Evolutionary conservation across 2,888 invertebrate genomes (phyloP).

Genomic region (Clusia tigrina): DNA sequence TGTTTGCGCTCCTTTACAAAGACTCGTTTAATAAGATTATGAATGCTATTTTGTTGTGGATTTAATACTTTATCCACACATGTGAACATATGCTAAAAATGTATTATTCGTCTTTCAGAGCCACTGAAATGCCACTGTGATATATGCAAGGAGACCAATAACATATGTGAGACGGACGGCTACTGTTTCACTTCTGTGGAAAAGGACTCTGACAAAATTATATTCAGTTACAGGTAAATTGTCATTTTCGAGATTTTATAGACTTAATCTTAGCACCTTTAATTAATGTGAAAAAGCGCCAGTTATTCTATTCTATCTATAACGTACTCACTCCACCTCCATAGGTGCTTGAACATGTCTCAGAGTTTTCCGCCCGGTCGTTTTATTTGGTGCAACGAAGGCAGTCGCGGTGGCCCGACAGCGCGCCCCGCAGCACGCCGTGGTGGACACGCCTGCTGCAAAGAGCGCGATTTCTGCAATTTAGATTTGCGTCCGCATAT

Average conservation of each 20-base stretch:
- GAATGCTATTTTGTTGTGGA: background rate
- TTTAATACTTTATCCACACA: too few species aligned
- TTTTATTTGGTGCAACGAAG: conserved; percentile 64
- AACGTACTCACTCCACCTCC: too few species aligned
- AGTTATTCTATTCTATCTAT: conserved; percentile 12
- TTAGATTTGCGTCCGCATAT: conserved; percentile 64
- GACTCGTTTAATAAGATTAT: too few species aligned
- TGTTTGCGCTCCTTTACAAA: background rate
- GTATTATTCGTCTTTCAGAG: conserved; percentile 45
- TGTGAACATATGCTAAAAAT: background rate
- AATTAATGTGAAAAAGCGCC: background rate
- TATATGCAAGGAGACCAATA: conserved; percentile 76
- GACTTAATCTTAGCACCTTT: background rate
- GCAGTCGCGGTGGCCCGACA: conserved; percentile 59
- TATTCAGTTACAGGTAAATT: conserved; percentile 81
- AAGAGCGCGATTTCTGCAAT: conserved; percentile 62
- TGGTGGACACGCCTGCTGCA: conserved; percentile 62
- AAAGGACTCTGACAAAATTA: conserved; percentile 48
- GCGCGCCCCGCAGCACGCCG: conserved; percentile 57
- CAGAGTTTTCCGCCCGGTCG: conserved; percentile 63
- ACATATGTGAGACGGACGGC: conserved; percentile 88
- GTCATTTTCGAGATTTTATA: conserved; percentile 26
- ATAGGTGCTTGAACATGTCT: conserved; percentile 60
- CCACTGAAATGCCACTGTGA: conserved; percentile 84
- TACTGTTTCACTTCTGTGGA: conserved; percentile 85